phyloP scores from a whole-genome alignment of 2,888 invertebrate genomes.

The Panorpa germanica region DNA sequence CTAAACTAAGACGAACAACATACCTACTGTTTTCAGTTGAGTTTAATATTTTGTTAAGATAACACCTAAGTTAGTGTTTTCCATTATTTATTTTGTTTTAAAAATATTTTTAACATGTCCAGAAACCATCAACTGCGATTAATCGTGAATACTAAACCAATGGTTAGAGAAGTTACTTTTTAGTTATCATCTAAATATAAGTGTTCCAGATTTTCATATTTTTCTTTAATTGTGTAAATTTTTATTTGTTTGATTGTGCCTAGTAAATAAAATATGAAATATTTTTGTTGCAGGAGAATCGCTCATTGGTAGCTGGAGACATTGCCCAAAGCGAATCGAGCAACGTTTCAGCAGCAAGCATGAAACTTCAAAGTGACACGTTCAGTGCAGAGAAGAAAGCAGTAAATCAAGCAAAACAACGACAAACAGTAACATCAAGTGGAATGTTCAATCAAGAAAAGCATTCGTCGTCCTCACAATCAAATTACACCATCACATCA shows the following conservation, averaged over 20 bases:
- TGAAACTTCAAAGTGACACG: slow-evolving; percentile 69
- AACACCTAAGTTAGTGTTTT: too few relatives aligned
- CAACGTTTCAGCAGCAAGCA: slow-evolving; percentile 65
- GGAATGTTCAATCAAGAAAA: slow-evolving; percentile 62
- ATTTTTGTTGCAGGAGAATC: slow-evolving; percentile 47
- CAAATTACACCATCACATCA: slow-evolving; percentile 57
- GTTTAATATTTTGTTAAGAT: too few relatives aligned
- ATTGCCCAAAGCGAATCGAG: slow-evolving; percentile 71
- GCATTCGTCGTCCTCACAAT: slow-evolving; percentile 54
- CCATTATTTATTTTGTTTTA: too few relatives aligned
- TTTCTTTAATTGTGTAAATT: slow-evolving; percentile 7
- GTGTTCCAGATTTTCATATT: too few relatives aligned
- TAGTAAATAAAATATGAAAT: slow-evolving; percentile 9
- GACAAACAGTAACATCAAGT: slow-evolving; percentile 60
- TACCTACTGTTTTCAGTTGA: too few relatives aligned
- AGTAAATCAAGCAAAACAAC: slow-evolving; percentile 54
- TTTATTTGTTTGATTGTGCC: slow-evolving; percentile 6
- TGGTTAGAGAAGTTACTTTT: not conserved
- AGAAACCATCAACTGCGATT: too few relatives aligned
- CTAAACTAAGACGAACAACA: too few relatives aligned
- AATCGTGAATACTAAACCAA: too few relatives aligned
- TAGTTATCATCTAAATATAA: slow-evolving; percentile 3
- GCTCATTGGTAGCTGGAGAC: slow-evolving; percentile 67
- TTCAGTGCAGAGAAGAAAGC: slow-evolving; percentile 69
- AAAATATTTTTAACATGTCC: too few relatives aligned